A percentile compares a stretch with the other conserved stretches of the same genome.
Conservation (phyloP, 2,888 invertebrate species). For the Agrochola macilenta region DNA sequence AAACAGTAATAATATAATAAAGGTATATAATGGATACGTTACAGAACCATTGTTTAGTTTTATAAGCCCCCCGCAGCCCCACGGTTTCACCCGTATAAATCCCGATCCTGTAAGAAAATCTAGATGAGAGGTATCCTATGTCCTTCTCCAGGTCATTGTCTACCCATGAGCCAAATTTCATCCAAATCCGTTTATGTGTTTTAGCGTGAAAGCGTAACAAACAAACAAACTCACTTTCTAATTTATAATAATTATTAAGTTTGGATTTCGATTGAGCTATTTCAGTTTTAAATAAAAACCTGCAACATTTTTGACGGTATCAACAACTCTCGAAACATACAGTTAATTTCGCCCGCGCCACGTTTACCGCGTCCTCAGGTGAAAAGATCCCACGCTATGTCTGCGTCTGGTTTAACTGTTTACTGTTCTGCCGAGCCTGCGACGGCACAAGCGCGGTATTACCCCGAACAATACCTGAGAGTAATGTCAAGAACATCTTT, state of each 20-base stretch:
- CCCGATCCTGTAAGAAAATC: too few species aligned
- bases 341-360: slow-evolving; percentile 69
- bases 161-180: too few species aligned
- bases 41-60: neutral
- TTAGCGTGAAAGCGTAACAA: too few species aligned
- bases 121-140: too few species aligned
- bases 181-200: too few species aligned
- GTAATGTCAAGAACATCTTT: slow-evolving; percentile 51
- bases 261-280: neutral
- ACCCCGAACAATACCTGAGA: slow-evolving; percentile 52
- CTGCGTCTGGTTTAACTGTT: slow-evolving; percentile 82
- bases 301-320: slow-evolving; percentile 27
- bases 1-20: neutral
- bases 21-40: too few species aligned
- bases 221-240: too few species aligned
- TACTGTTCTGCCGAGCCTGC: slow-evolving; percentile 69
- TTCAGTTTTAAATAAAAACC: neutral
- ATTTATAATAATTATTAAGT: too few species aligned
- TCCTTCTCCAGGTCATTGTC: too few species aligned
- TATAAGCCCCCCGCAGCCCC: neutral
- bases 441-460: slow-evolving; percentile 42
- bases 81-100: too few species aligned
- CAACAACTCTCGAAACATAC: slow-evolving; percentile 70
- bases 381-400: slow-evolving; percentile 89
- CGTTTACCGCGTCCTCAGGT: slow-evolving; percentile 84